Evolutionary conservation across 2,888 invertebrate species (phyloP).

Genomic region (Ethmia dodecea): DNA sequence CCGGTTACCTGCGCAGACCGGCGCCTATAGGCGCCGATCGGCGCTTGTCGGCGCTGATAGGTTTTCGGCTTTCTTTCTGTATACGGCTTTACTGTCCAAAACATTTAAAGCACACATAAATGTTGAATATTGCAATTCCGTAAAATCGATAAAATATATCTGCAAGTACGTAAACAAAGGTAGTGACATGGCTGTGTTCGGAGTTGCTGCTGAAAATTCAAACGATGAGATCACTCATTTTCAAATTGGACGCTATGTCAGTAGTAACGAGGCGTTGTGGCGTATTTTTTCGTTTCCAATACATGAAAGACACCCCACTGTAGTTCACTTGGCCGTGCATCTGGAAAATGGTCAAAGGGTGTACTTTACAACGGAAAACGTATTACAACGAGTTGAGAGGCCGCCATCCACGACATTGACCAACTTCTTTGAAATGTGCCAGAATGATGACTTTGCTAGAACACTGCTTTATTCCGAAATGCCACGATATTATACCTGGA

Average conservation of each 20-base stretch:
- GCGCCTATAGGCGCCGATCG: too few relatives aligned
- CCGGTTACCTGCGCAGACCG: too few relatives aligned
- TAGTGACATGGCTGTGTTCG: conserved; percentile 14
- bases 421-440: conserved; percentile 37
- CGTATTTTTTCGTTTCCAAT: neutral
- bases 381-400: conserved; percentile 20
- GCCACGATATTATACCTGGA: conserved; percentile 14
- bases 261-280: neutral
- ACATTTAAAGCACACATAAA: conserved; percentile 15
- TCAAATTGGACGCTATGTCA: neutral
- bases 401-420: conserved; percentile 30
- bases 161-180: too few relatives aligned
- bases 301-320: neutral
- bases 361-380: conserved; percentile 29
- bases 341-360: neutral
- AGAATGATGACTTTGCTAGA: conserved; percentile 34
- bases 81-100: conserved; percentile 9
- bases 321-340: neutral
- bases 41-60: too few relatives aligned
- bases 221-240: neutral
- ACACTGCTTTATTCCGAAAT: conserved; percentile 31
- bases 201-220: conserved; percentile 14
- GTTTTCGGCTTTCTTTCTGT: too few relatives aligned
- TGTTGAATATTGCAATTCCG: too few relatives aligned
- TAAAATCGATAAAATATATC: too few relatives aligned